Percentiles rank a stretch among this genome's conserved stretches.
phyloP scores from a whole-genome alignment of 2,888 invertebrate species.

The Drosophila diplacantha region DNA sequence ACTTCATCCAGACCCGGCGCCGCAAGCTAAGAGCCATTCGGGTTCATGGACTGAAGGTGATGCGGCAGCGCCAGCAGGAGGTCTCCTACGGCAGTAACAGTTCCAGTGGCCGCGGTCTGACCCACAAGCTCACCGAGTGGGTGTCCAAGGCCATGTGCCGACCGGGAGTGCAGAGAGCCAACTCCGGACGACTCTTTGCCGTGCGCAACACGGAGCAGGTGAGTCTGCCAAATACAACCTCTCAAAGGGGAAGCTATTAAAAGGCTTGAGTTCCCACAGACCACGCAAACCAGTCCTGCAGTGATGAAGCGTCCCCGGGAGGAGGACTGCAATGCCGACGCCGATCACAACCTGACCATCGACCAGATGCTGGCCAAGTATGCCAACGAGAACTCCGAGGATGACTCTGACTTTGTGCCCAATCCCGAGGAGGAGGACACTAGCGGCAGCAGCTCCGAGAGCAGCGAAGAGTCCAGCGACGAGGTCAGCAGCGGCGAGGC shows the following conservation, averaged over 20 bases:
- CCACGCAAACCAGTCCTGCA: constrained; percentile 16
- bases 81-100: constrained; percentile 1
- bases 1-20: constrained; percentile 74
- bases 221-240: background rate
- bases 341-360: constrained; percentile 59
- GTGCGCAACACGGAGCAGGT: constrained; percentile 40
- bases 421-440: constrained; percentile 47
- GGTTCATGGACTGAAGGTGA: constrained; percentile 64
- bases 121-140: constrained; percentile 55
- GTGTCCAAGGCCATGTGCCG: constrained; percentile 68
- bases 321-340: constrained; percentile 41
- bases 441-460: constrained; percentile 27
- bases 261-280: background rate
- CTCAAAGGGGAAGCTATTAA: background rate
- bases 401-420: constrained; percentile 74
- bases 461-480: constrained; percentile 43
- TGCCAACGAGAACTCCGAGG: constrained; percentile 65
- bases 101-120: constrained; percentile 37
- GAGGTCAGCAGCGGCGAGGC: constrained; percentile 43
- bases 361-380: constrained; percentile 72
- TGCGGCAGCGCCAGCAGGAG: constrained; percentile 57
- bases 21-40: constrained; percentile 73
- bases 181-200: constrained; percentile 30
- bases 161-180: constrained; percentile 58
- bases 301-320: constrained; percentile 56